phyloP scores from a whole-genome alignment of 1,140 invertebrate genomes.

The Telenomus remus region DNA sequence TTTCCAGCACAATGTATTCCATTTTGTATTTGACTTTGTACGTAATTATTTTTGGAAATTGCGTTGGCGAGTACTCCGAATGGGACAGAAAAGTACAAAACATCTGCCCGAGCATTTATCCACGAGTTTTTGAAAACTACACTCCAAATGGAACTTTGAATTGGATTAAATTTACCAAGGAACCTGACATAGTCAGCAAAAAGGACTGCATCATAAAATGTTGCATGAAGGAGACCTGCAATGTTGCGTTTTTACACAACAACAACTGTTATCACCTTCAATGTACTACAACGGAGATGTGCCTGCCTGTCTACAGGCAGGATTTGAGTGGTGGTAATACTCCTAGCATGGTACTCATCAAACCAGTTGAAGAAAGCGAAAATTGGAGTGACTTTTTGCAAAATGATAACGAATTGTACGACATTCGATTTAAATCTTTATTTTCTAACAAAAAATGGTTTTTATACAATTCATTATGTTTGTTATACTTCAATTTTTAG shows the following conservation, averaged over 20 bases:
- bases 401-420: constrained; percentile 58
- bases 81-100: constrained; percentile 64
- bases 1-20: constrained; percentile 62
- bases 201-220: constrained; percentile 84
- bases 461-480: too few relatives aligned
- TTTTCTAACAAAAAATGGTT: too few relatives aligned
- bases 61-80: constrained; percentile 60
- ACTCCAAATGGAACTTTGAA: constrained; percentile 77
- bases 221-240: constrained; percentile 81
- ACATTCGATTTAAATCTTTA: constrained; percentile 5
- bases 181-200: constrained; percentile 75
- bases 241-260: constrained; percentile 87
- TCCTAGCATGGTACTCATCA: constrained; percentile 84
- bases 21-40: constrained; percentile 59
- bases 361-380: constrained; percentile 78
- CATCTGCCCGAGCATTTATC: constrained; percentile 67
- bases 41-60: constrained; percentile 60
- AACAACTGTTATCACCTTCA: constrained; percentile 85
- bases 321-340: constrained; percentile 78
- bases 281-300: constrained; percentile 82
- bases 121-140: constrained; percentile 66
- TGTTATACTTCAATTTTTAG: constrained; percentile 60
- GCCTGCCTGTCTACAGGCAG: constrained; percentile 79
- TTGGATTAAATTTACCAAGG: constrained; percentile 78
- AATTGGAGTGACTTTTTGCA: constrained; percentile 77